Evolutionary conservation across 2,797 vertebrate genomes (phyloP), one percentile per base, ranked within the genome.

Genomic region (Xenopus petersii): DNA sequence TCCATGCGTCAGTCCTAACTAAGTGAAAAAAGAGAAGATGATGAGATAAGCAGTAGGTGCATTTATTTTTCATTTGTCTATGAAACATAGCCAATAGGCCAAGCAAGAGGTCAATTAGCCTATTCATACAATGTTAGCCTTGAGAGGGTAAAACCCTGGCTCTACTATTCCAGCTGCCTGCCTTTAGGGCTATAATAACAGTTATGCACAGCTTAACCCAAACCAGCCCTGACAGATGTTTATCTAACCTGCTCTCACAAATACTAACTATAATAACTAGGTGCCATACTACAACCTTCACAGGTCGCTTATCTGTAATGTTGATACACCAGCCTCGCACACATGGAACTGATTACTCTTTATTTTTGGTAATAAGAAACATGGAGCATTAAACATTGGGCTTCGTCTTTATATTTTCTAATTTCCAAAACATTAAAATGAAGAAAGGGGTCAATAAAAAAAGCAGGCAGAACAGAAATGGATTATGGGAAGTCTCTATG

Each of bases 221-320:
- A 63, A 63, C 30, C 13, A 42, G 61, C 61, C 61, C 61, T 63
- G 61, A 63, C 26, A 63, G 61, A 63, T 63, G 61, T 63, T 63
- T 63, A 63, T 42, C 61, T 63, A 33, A 63, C 61, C 61, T 36
- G 5, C 30, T 36, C 26, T 9, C 7, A 26, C 58, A 63, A 42
- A 63, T 42, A 24, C 4, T 26, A 17, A 60, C 9, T 60, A 63
- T 42, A 24, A 0, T 26, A 17, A 60, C 9, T 60, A 15, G 58
- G 54, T 51, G 49, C 49, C 49, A 51, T 15, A 51, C 49, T 51
- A 15, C 49, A 51, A 51, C 49, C 15, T 51, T 51, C 49, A 7
- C 36, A 5, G 36, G 36, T 42, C 8, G 36, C 36, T 42, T 42
- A 5, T 42, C 36, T 42, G 36, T 42, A 42, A 3, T 42, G 36